These are phyloP conservation scores for Gasterosteus nipponicus DNA, from an alignment of 2,113 vertebrate genomes.

Conservation along the genomic window DNA sequence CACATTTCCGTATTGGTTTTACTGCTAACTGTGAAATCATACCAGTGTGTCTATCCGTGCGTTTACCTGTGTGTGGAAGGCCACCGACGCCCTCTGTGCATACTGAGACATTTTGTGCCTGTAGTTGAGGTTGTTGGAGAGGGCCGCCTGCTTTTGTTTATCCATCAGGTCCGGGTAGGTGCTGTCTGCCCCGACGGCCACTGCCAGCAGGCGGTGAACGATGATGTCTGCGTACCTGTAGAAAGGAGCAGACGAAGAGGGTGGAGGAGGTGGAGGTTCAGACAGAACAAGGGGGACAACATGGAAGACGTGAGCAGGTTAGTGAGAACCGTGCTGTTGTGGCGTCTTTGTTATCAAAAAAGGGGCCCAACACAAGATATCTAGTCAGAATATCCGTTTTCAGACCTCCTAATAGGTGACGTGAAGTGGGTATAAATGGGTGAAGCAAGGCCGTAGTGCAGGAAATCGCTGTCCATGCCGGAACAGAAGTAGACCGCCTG, in stretches of 20 bases:
- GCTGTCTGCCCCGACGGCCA: conserved; percentile 89
- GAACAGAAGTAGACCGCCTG: conserved; percentile 99
- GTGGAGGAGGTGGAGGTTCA: background rate
- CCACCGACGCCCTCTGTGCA: conserved; percentile 93
- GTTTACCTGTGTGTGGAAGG: conserved; percentile 95
- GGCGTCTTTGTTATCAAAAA: background rate
- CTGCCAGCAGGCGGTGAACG: conserved; percentile 93
- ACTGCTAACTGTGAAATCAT: background rate
- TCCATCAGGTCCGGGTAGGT: conserved; percentile 95
- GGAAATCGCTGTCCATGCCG: conserved; percentile 96
- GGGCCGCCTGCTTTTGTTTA: conserved; percentile 91
- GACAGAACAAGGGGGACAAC: background rate
- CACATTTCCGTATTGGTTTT: no score
- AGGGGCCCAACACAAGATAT: background rate
- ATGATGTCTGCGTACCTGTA: conserved; percentile 94
- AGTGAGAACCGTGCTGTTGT: background rate
- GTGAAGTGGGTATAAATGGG: conserved; percentile 99
- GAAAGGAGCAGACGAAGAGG: background rate
- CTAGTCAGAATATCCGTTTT: background rate
- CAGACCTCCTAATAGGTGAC: conserved; percentile 95
- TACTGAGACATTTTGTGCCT: conserved; percentile 99
- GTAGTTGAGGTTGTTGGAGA: conserved; percentile 96
- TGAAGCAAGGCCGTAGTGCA: conserved; percentile 96
- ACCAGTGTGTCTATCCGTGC: background rate
- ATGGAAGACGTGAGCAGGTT: background rate